Conservation (phyloP, 2,888 invertebrate species). For the Andrena hattorfiana region DNA sequence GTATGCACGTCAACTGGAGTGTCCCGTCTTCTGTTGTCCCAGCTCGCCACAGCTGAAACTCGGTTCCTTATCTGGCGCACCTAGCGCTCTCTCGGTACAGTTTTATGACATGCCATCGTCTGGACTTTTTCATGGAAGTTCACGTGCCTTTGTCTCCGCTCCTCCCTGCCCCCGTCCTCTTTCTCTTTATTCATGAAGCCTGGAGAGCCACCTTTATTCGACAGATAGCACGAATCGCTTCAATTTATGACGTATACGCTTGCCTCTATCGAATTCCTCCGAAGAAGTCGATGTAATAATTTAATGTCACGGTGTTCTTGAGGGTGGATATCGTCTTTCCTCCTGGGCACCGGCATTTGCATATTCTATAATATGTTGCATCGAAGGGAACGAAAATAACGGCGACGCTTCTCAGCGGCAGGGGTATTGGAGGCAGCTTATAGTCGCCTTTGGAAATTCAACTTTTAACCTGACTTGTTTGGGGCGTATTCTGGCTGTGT, state of each 20-base stretch:
- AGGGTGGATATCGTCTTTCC: constrained; percentile 9
- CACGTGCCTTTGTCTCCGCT: constrained; percentile 6
- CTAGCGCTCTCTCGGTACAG: constrained; percentile 17
- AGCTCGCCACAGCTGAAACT: constrained; percentile 37
- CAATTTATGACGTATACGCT: constrained; percentile 39
- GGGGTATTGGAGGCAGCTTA: background rate
- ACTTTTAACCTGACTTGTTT: background rate
- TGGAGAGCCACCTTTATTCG: constrained; percentile 42
- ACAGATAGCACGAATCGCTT: constrained; percentile 57
- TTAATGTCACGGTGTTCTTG: constrained; percentile 32
- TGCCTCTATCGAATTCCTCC: constrained; percentile 31
- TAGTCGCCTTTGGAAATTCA: background rate
- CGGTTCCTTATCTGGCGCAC: constrained; percentile 34
- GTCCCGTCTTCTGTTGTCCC: constrained; percentile 17
- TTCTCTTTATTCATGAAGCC: constrained; percentile 48
- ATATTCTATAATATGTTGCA: constrained; percentile 27
- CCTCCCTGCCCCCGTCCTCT: background rate
- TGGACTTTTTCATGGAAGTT: constrained; percentile 35
- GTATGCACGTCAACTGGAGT: background rate
- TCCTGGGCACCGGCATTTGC: background rate
- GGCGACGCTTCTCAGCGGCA: background rate
- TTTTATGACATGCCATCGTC: constrained; percentile 56
- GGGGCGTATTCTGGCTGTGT: background rate
- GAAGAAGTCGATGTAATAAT: constrained; percentile 47
- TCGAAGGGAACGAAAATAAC: background rate